phyloP scores from a whole-genome alignment of 2,888 invertebrate genomes.

The Dolichopus griseipennis region DNA sequence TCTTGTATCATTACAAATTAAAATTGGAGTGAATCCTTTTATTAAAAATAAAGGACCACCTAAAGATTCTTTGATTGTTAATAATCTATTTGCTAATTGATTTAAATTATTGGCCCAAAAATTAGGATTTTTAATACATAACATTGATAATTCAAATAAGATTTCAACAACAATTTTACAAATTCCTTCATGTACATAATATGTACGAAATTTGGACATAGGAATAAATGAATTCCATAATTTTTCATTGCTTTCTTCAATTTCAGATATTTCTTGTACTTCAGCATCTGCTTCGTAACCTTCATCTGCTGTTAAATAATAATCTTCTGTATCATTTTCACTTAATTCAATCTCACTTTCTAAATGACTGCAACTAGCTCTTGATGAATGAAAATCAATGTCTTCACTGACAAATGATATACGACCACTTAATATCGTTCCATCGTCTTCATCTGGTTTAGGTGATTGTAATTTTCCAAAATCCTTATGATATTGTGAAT shows the following conservation, averaged over 20 bases:
- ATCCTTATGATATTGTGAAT: not conserved
- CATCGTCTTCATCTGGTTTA: conserved; percentile 9
- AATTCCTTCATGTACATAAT: conserved; percentile 38
- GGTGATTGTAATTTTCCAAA: conserved; percentile 28
- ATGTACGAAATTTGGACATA: conserved; percentile 37
- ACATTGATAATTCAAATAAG: conserved; percentile 35
- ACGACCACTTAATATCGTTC: not conserved
- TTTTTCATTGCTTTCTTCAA: conserved; percentile 31
- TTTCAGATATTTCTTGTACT: conserved; percentile 36
- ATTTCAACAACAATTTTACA: conserved; percentile 39
- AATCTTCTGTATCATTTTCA: conserved; percentile 38
- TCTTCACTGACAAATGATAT: conserved; percentile 23
- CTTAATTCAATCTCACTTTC: conserved; percentile 40
- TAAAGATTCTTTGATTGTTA: conserved; percentile 40
- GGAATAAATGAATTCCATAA: conserved; percentile 36
- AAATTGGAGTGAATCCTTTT: conserved; percentile 37
- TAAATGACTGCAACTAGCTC: conserved; percentile 34
- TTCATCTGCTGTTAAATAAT: conserved; percentile 39
- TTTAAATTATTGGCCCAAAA: conserved; percentile 37
- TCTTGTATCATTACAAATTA: conserved; percentile 32
- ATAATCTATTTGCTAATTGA: conserved; percentile 38
- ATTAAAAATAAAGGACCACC: conserved; percentile 39
- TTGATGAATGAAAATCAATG: conserved; percentile 36
- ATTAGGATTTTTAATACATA: conserved; percentile 33
- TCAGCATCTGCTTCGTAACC: conserved; percentile 44